Evolutionary conservation across 2,888 invertebrate species (phyloP).

Genomic region (Drymonia ruficornis): DNA sequence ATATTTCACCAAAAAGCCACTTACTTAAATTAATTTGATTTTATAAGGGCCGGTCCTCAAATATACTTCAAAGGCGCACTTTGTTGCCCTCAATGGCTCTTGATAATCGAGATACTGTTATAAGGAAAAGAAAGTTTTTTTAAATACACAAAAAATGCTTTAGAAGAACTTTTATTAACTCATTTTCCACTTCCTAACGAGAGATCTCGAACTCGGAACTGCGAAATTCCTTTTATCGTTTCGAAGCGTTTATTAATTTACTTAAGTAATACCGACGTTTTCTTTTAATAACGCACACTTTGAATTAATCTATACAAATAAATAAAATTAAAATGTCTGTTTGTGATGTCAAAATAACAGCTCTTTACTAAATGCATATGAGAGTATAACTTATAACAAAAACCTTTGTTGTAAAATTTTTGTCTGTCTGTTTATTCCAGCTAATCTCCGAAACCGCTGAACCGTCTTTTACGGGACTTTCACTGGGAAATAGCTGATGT

Average conservation of each 20-base stretch:
- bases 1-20: slow-evolving; percentile 34
- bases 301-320: no score
- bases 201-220: slow-evolving; percentile 20
- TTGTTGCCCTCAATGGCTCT: slow-evolving; percentile 46
- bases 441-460: no score
- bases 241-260: slow-evolving; percentile 32
- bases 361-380: no score
- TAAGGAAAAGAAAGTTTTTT: slow-evolving; percentile 37
- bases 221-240: slow-evolving; percentile 25
- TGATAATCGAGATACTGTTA: slow-evolving; percentile 47
- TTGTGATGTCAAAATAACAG: no score
- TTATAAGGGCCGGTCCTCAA: slow-evolving; percentile 36
- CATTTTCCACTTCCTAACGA: slow-evolving; percentile 41
- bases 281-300: neutral
- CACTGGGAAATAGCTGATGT: no score
- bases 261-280: slow-evolving; percentile 12
- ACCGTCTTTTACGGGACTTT: no score
- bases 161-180: slow-evolving; percentile 45
- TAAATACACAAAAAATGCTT: slow-evolving; percentile 41
- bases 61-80: slow-evolving; percentile 41
- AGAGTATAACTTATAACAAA: no score
- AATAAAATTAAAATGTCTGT: no score
- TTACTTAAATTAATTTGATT: slow-evolving; percentile 47
- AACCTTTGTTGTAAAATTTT: no score
- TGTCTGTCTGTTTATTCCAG: no score